Conservation (phyloP, 2,113 vertebrate species). For the Macrotis lagotis region DNA sequence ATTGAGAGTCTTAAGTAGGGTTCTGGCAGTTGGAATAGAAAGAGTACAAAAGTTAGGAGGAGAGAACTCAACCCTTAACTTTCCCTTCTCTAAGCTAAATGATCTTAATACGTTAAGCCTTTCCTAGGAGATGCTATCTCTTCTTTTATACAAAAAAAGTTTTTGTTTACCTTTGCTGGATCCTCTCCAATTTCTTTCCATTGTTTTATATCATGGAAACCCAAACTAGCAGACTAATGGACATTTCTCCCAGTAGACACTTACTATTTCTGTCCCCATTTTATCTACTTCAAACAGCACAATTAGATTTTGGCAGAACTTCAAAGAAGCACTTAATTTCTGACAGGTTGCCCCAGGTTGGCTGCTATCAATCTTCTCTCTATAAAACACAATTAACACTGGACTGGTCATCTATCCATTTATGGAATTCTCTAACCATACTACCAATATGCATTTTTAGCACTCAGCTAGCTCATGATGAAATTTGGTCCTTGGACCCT, state of each 20-base stretch:
- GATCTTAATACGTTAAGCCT: neutral
- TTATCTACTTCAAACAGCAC: neutral
- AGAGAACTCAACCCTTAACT: neutral
- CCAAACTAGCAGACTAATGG: neutral
- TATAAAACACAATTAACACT: constrained; percentile 15
- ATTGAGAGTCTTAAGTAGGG: neutral
- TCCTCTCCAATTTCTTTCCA: neutral
- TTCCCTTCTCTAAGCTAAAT: neutral
- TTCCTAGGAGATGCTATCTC: neutral
- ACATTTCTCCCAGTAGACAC: rapidly evolving
- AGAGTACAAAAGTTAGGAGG: neutral
- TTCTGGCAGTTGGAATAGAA: neutral
- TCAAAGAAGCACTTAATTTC: constrained; percentile 11
- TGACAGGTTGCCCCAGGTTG: constrained; percentile 15
- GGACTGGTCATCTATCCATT: neutral
- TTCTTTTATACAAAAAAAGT: neutral
- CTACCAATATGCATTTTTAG: neutral
- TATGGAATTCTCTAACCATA: neutral
- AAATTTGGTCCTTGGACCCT: neutral
- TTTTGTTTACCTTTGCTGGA: neutral
- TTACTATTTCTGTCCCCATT: neutral
- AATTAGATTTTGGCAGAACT: neutral
- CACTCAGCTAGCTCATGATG: neutral
- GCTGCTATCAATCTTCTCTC: constrained; percentile 14
- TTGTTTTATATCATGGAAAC: neutral